Percentiles rank a stretch among this genome's conserved stretches.
Evolutionary conservation across 2,888 invertebrate genomes (phyloP).

Genomic region (Lingula anatina): DNA sequence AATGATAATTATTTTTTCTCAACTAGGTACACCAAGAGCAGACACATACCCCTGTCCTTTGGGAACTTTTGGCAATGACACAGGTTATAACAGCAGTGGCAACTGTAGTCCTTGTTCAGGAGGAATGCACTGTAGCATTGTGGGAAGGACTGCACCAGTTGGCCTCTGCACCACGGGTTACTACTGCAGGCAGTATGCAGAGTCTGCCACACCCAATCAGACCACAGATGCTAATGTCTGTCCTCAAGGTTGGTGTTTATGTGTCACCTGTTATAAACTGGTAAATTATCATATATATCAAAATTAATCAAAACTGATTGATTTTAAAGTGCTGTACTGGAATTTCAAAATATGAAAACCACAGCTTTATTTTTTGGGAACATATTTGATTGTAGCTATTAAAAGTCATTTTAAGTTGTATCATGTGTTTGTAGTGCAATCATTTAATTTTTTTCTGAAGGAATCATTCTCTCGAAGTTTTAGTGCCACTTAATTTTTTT

Average conservation of each 20-base stretch:
- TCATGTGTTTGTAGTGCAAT: too few relatives aligned
- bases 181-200: slow-evolving; percentile 33
- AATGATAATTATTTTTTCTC: too few relatives aligned
- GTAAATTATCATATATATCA: too few relatives aligned
- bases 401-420: too few relatives aligned
- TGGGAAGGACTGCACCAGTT: slow-evolving; percentile 33
- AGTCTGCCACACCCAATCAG: slow-evolving; percentile 37
- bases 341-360: too few relatives aligned
- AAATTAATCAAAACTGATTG: too few relatives aligned
- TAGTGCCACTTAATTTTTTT: neutral
- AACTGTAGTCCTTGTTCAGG: slow-evolving; percentile 32
- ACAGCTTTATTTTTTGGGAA: too few relatives aligned
- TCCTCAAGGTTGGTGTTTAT: slow-evolving; percentile 32
- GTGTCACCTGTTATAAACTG: too few relatives aligned
- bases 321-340: too few relatives aligned
- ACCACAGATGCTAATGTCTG: slow-evolving; percentile 39
- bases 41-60: slow-evolving; percentile 29
- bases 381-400: too few relatives aligned
- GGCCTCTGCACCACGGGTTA: slow-evolving; percentile 35
- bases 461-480: neutral
- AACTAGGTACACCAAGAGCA: slow-evolving; percentile 22
- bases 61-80: slow-evolving; percentile 37
- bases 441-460: neutral
- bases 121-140: slow-evolving; percentile 34
- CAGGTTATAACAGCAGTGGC: slow-evolving; percentile 23